Percentiles rank a stretch among this genome's conserved stretches.
Evolutionary conservation across 2,797 vertebrate genomes (phyloP).

Genomic region (Scolopax bukidnonensis): DNA sequence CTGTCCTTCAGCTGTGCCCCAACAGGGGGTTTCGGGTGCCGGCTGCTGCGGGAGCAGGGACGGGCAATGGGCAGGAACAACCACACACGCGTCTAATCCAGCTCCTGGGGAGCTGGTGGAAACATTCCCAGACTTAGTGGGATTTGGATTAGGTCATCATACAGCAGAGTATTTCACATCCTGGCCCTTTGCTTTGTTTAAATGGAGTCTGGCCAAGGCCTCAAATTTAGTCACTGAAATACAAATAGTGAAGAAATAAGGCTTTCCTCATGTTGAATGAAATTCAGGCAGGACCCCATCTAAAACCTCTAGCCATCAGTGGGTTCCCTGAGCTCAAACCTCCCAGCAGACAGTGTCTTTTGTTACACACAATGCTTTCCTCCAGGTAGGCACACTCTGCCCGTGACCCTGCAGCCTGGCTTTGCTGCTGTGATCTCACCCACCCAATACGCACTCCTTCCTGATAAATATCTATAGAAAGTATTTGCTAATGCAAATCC

Average conservation of each 20-base stretch:
- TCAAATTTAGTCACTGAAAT: not conserved
- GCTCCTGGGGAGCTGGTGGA: not conserved
- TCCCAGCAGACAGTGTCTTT: not conserved
- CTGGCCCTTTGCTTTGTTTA: constrained; percentile 37
- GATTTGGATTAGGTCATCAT: constrained; percentile 43
- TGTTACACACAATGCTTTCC: not conserved
- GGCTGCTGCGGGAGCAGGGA: not conserved
- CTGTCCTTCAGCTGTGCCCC: not conserved
- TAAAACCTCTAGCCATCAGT: not conserved
- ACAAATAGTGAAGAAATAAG: not conserved
- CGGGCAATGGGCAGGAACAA: fast-evolving
- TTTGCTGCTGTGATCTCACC: not conserved
- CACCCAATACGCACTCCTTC: not conserved
- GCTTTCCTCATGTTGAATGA: not conserved
- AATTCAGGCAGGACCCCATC: not conserved
- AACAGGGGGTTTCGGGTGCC: not conserved
- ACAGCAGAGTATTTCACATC: not conserved
- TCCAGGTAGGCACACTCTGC: not conserved
- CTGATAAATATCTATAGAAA: not conserved
- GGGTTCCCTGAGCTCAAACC: not conserved
- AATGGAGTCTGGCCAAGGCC: constrained; percentile 35
- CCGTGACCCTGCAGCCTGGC: not conserved
- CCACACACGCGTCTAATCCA: not conserved
- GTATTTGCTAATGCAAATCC: constrained; percentile 26
- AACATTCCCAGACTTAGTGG: constrained; percentile 37